Conservation (phyloP, 2,797 vertebrate genomes). For the Hypotaenidia philippensis region DNA sequence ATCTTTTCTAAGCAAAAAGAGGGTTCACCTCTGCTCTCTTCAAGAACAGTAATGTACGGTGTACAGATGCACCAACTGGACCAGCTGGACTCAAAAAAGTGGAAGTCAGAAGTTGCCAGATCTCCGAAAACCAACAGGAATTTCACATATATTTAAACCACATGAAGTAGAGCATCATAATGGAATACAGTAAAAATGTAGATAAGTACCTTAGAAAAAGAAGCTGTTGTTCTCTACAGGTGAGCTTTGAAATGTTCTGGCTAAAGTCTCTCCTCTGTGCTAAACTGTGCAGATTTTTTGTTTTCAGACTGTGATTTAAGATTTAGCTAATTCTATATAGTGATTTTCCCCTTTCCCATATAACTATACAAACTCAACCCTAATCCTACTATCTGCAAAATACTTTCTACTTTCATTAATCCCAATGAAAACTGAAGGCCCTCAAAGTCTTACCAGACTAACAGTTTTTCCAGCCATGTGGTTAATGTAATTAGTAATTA, state of each 20-base stretch:
- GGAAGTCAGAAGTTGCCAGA: slow-evolving; percentile 5
- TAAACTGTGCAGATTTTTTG: background rate
- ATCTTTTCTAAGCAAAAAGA: slow-evolving; percentile 36
- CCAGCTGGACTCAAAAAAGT: slow-evolving; percentile 5
- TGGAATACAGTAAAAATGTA: slow-evolving; percentile 37
- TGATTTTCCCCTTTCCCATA: background rate
- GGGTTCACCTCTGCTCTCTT: slow-evolving; percentile 13
- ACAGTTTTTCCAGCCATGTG: background rate
- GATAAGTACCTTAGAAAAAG: slow-evolving; percentile 23
- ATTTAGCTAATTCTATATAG: background rate
- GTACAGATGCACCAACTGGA: slow-evolving; percentile 11
- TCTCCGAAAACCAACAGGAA: slow-evolving; percentile 25
- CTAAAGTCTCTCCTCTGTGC: background rate
- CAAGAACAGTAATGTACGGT: slow-evolving; percentile 14
- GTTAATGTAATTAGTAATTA: slow-evolving; percentile 13
- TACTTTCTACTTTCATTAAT: slow-evolving; percentile 9
- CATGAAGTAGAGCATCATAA: slow-evolving; percentile 40
- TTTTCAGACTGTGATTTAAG: slow-evolving; percentile 8
- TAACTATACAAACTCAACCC: background rate
- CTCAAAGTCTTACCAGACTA: background rate
- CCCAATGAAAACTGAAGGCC: background rate
- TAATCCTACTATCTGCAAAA: slow-evolving; percentile 5
- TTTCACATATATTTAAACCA: slow-evolving; percentile 35
- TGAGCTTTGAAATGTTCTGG: slow-evolving; percentile 4
- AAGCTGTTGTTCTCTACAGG: slow-evolving; percentile 1